A percentile compares a stretch with the other conserved stretches of the same genome.
Evolutionary conservation across 2,888 invertebrate species (phyloP).

Genomic region (Pristionchus fissidentatus): DNA sequence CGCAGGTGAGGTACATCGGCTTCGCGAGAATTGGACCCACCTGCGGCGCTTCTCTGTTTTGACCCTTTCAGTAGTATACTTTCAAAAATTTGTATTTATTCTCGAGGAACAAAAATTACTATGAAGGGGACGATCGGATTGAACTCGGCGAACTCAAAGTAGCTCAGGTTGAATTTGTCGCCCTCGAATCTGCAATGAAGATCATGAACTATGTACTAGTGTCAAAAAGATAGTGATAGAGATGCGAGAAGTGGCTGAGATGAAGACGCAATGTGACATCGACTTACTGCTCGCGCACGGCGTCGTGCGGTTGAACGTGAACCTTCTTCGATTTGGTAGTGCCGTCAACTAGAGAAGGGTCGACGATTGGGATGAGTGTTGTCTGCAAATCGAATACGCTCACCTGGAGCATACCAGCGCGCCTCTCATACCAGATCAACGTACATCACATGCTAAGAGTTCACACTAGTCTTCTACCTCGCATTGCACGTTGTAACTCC

Average conservation of each 20-base stretch:
- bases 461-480: too few species aligned
- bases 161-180: constrained; percentile 29
- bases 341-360: neutral
- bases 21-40: neutral
- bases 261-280: neutral
- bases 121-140: neutral
- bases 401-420: too few species aligned
- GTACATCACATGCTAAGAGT: too few species aligned
- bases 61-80: too few species aligned
- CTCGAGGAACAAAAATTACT: neutral
- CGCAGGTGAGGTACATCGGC: neutral
- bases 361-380: neutral
- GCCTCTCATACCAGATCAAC: too few species aligned
- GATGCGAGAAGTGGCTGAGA: too few species aligned
- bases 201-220: too few species aligned
- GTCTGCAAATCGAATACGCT: too few species aligned
- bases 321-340: neutral
- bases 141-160: constrained; percentile 15
- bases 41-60: neutral
- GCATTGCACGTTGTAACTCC: too few species aligned
- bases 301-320: neutral
- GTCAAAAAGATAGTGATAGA: too few species aligned
- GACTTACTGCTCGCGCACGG: neutral
- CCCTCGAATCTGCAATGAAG: constrained; percentile 5
- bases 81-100: neutral